Evolutionary conservation across 2,888 invertebrate genomes (phyloP).

Genomic region (Drosophila atripex): DNA sequence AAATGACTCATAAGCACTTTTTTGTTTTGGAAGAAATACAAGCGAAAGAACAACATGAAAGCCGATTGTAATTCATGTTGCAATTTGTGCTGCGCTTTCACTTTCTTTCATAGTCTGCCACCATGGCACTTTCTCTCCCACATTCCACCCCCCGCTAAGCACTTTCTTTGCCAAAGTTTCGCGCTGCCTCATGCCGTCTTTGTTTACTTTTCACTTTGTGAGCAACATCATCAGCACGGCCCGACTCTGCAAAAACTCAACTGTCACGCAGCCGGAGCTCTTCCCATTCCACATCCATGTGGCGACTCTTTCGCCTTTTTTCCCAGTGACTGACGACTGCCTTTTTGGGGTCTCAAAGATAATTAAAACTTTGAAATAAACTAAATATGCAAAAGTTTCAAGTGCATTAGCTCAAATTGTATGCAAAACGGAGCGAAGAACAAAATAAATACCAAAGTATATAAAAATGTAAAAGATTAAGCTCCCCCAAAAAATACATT

Average conservation of each 20-base stretch:
- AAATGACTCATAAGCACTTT: constrained; percentile 14
- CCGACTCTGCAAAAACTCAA: constrained; percentile 17
- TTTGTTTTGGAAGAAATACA: constrained; percentile 3
- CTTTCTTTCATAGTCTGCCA: constrained; percentile 24
- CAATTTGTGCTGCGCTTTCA: constrained; percentile 70
- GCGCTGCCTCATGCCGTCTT: constrained; percentile 25
- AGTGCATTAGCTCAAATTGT: constrained; percentile 69
- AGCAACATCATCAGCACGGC: constrained; percentile 10
- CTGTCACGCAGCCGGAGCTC: constrained; percentile 7
- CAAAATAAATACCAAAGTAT: constrained; percentile 34
- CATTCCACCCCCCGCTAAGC: background rate
- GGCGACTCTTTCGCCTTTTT: constrained; percentile 13
- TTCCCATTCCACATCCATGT: background rate
- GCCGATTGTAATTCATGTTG: constrained; percentile 71
- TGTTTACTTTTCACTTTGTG: constrained; percentile 46
- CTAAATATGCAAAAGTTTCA: constrained; percentile 71
- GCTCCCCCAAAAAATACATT: constrained; percentile 23
- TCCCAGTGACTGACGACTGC: constrained; percentile 32
- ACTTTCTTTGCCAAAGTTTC: constrained; percentile 31
- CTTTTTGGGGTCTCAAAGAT: constrained; percentile 63
- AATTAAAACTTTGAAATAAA: constrained; percentile 76
- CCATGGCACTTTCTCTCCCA: constrained; percentile 9
- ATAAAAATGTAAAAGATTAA: constrained; percentile 49
- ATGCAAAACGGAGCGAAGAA: constrained; percentile 37
- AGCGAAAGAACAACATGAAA: constrained; percentile 21